phyloP scores from a whole-genome alignment of 2,113 vertebrate species.

The Brachypodius melanocephalos region DNA sequence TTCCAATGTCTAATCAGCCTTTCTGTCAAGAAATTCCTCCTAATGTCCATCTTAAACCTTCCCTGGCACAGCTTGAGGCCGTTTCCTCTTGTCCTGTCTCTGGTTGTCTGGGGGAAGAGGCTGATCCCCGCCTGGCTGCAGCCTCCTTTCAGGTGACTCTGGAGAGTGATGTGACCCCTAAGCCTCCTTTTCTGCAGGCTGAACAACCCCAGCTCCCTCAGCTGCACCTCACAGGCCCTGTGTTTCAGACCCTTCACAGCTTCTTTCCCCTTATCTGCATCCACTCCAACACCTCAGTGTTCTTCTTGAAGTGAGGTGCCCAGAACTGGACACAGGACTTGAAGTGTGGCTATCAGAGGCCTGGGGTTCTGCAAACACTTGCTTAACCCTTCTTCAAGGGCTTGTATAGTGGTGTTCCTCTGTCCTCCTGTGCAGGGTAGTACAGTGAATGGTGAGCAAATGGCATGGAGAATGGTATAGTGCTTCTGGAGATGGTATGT shows the following conservation, averaged over 20 bases:
- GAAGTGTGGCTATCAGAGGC: accelerated
- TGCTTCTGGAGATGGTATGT: not conserved
- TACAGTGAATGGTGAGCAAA: not conserved
- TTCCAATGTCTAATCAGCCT: not conserved
- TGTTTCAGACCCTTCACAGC: not conserved
- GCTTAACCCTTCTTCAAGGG: not conserved
- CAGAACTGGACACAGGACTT: not conserved
- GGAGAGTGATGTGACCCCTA: accelerated
- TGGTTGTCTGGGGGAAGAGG: not conserved
- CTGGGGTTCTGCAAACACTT: not conserved
- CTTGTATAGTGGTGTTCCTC: accelerated
- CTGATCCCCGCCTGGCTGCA: accelerated
- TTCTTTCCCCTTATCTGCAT: not conserved
- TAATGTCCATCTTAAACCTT: not conserved
- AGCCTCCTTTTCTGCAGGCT: not conserved
- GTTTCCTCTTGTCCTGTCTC: accelerated
- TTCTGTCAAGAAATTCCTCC: not conserved
- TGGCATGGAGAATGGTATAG: not conserved
- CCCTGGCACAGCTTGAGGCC: not conserved
- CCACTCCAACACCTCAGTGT: not conserved
- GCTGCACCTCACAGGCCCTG: not conserved
- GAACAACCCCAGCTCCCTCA: not conserved
- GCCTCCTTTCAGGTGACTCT: not conserved
- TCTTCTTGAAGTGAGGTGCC: not conserved
- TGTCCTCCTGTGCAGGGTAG: not conserved